These are phyloP conservation scores for Protodeltote pygarga DNA, from an alignment of 2,888 invertebrate genomes.

Conservation along the genomic window DNA sequence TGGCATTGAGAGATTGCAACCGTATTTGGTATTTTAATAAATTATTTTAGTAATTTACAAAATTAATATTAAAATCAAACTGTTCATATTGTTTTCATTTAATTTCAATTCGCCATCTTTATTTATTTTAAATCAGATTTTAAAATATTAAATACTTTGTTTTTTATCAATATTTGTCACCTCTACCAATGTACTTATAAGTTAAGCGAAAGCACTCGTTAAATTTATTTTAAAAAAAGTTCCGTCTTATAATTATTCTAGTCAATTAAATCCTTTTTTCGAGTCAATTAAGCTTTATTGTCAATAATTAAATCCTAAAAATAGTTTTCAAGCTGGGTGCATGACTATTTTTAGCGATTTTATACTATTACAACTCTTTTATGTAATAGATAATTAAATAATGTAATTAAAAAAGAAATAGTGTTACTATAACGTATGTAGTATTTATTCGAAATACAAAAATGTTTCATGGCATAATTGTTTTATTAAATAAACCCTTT, in stretches of 20 bases:
- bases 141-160: too few species aligned
- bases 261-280: conserved; percentile 27
- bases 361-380: not conserved
- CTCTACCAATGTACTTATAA: too few species aligned
- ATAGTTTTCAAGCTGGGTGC: conserved; percentile 78
- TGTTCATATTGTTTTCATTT: too few species aligned
- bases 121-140: too few species aligned
- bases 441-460: conserved; percentile 65
- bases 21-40: too few species aligned
- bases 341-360: conserved; percentile 58
- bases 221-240: not conserved
- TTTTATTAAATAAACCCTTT: conserved; percentile 48
- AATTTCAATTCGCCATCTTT: too few species aligned
- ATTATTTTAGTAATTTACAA: too few species aligned
- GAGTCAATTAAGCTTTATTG: conserved; percentile 59
- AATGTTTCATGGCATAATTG: conserved; percentile 60
- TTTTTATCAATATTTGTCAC: too few species aligned
- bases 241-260: not conserved
- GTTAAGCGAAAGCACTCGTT: too few species aligned
- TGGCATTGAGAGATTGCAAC: too few species aligned
- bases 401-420: conserved; percentile 46
- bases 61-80: too few species aligned
- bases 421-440: conserved; percentile 51
- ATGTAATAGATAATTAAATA: conserved; percentile 31
- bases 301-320: conserved; percentile 49